A percentile compares a stretch with the other conserved stretches of the same genome.
Evolutionary conservation across 2,888 invertebrate species (phyloP).

Genomic region (Sialis lutaria): DNA sequence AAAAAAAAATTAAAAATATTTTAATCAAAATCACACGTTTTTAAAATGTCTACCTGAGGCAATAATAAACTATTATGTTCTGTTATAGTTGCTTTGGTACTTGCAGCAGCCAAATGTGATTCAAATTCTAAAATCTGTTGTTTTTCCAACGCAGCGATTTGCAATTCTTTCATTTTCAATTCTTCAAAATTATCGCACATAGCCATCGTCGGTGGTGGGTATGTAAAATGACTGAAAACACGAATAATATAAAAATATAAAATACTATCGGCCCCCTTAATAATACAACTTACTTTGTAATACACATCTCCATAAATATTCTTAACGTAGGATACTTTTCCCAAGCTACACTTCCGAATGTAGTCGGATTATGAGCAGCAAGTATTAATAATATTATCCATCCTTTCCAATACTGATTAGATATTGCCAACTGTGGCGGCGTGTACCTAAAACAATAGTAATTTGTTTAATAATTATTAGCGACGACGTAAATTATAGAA

Average conservation of each 20-base stretch:
- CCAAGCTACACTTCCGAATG: constrained; percentile 77
- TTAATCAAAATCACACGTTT: background rate
- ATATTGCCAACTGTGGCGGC: constrained; percentile 81
- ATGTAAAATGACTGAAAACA: constrained; percentile 41
- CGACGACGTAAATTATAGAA: background rate
- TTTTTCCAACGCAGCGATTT: constrained; percentile 52
- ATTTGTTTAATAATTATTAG: background rate
- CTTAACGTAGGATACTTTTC: constrained; percentile 78
- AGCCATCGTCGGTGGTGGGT: constrained; percentile 50
- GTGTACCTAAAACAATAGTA: constrained; percentile 34
- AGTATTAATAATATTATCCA: constrained; percentile 78
- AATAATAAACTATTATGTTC: constrained; percentile 76
- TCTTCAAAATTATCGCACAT: constrained; percentile 37
- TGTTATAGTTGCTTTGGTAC: constrained; percentile 74
- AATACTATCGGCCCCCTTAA: no score
- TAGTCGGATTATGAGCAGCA: constrained; percentile 80
- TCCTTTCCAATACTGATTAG: constrained; percentile 88
- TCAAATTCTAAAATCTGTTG: constrained; percentile 77
- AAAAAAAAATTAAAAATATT: background rate
- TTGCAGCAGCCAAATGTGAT: constrained; percentile 77
- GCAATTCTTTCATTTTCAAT: constrained; percentile 43
- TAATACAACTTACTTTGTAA: constrained; percentile 73
- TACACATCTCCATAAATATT: constrained; percentile 89
- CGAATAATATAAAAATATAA: no score
- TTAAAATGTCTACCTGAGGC: constrained; percentile 37